Evolutionary conservation across 2,888 invertebrate genomes (phyloP).

Genomic region (Tenthredo amoena): DNA sequence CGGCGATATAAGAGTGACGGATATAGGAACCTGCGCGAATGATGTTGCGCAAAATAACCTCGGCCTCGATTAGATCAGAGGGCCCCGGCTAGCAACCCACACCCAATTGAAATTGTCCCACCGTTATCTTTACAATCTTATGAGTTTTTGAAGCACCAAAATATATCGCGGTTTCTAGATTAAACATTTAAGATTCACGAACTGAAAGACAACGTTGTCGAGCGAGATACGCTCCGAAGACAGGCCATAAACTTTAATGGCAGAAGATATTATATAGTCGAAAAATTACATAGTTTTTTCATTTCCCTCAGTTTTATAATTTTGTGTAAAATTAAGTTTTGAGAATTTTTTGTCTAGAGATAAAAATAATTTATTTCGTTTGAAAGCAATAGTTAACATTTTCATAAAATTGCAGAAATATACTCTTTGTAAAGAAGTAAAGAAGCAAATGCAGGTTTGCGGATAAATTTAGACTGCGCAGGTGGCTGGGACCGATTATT

Average conservation of each 20-base stretch:
- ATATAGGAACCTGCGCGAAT: slow-evolving; percentile 36
- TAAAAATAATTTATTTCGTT: too few species aligned
- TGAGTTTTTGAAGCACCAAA: not conserved
- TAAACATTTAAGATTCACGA: not conserved
- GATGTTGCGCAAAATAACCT: slow-evolving; percentile 48
- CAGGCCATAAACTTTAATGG: not conserved
- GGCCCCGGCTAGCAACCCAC: slow-evolving; percentile 34
- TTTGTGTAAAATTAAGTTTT: too few species aligned
- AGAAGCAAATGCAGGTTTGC: not conserved
- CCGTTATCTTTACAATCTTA: slow-evolving; percentile 34
- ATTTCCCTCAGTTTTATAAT: not conserved
- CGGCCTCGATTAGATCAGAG: slow-evolving; percentile 51
- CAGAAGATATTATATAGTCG: not conserved
- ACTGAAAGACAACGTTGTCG: not conserved
- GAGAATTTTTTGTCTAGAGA: too few species aligned
- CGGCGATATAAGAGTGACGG: not conserved
- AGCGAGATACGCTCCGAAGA: slow-evolving; percentile 1
- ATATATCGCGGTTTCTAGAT: not conserved
- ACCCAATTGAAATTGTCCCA: slow-evolving; percentile 15
- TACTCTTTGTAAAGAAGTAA: not conserved
- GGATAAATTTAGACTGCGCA: slow-evolving; percentile 29
- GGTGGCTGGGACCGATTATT: slow-evolving; percentile 18
- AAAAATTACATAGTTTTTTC: not conserved
- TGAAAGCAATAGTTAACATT: not conserved
- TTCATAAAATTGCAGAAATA: not conserved